These are phyloP conservation scores for Saguinus midas DNA, from an alignment of 2,113 vertebrate species.

Conservation along the genomic window DNA sequence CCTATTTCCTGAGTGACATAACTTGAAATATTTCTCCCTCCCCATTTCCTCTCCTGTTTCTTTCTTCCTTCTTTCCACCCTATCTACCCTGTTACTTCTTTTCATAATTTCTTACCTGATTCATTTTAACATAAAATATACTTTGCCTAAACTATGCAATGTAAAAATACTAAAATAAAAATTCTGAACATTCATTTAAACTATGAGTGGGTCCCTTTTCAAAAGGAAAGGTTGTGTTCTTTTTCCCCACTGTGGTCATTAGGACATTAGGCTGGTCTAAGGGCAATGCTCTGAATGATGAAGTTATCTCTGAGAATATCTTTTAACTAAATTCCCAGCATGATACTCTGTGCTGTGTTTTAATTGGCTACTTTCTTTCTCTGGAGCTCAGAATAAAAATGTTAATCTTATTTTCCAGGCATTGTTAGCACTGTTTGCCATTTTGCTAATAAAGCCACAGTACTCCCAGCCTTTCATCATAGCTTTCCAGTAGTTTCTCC, in stretches of 20 bases:
- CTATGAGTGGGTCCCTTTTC: not conserved
- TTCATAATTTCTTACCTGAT: not conserved
- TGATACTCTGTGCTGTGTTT: not conserved
- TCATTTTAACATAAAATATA: slow-evolving; percentile 11
- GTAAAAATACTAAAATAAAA: not conserved
- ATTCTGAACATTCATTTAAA: not conserved
- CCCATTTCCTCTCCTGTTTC: fast-evolving
- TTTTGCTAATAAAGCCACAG: slow-evolving; percentile 54
- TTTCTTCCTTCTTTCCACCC: not conserved
- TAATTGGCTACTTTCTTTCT: slow-evolving; percentile 50
- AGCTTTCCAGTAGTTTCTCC: slow-evolving; percentile 45
- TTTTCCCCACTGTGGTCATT: not conserved
- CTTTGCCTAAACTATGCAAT: not conserved
- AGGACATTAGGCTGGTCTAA: not conserved
- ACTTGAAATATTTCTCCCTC: not conserved
- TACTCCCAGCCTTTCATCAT: not conserved
- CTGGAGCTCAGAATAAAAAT: slow-evolving; percentile 24
- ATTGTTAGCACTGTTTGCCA: slow-evolving; percentile 40
- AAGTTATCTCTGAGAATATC: not conserved
- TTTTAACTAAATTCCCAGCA: slow-evolving; percentile 36
- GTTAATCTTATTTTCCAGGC: slow-evolving; percentile 58
- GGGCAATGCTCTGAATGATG: not conserved
- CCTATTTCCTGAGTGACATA: not conserved
- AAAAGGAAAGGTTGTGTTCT: not conserved
- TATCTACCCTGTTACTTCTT: not conserved